These are phyloP conservation scores for Nettapus auritus DNA, from an alignment of 2,113 vertebrate genomes.

Conservation along the genomic window DNA sequence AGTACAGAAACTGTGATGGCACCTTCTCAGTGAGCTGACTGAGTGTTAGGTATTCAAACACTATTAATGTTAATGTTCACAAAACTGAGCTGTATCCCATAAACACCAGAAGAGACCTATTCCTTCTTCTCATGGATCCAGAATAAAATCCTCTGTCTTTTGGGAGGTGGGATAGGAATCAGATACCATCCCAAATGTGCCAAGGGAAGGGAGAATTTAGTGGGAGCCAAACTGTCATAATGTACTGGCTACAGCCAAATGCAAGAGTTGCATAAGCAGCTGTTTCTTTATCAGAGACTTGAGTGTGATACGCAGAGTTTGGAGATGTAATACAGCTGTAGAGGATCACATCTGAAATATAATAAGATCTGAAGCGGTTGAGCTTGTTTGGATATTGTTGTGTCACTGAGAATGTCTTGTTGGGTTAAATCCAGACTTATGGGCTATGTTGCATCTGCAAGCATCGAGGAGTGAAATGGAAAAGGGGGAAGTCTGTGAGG, in stretches of 20 bases:
- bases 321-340: background rate
- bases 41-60: background rate
- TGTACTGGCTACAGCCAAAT: background rate
- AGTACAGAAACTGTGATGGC: background rate
- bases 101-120: background rate
- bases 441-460: background rate
- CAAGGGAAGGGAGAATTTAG: background rate
- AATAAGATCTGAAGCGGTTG: background rate
- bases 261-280: background rate
- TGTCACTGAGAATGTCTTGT: background rate
- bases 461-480: accelerated
- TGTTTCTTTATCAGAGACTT: slow-evolving; percentile 5
- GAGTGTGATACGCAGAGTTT: background rate
- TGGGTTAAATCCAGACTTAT: background rate
- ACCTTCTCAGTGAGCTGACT: background rate
- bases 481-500: background rate
- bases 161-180: background rate
- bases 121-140: background rate
- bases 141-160: background rate
- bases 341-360: background rate
- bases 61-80: background rate
- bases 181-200: background rate
- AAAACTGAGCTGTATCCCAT: background rate
- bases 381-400: background rate
- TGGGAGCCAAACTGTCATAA: background rate